A percentile compares a stretch with the other conserved stretches of the same genome.
Conservation (phyloP, 2,797 vertebrate species). For the Enteromius anoplus region DNA sequence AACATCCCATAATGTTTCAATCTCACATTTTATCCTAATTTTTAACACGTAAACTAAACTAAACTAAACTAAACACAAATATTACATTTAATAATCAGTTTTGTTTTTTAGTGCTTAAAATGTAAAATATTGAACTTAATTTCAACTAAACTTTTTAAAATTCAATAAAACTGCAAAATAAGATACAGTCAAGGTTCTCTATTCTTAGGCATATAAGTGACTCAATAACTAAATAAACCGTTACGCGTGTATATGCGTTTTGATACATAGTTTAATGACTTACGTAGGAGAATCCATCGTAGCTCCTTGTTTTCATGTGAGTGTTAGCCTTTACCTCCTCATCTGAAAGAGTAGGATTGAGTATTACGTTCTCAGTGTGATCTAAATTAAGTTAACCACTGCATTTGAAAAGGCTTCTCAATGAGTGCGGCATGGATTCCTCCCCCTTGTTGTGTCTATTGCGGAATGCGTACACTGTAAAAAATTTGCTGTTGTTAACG, state of each 20-base stretch:
- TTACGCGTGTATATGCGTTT: background rate
- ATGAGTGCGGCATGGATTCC: background rate
- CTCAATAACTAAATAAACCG: background rate
- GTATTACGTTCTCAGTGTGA: background rate
- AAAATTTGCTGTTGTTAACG: too few relatives aligned
- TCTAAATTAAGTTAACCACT: conserved; percentile 9
- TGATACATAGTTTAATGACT: background rate
- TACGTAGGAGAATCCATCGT: background rate
- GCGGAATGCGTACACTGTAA: too few relatives aligned
- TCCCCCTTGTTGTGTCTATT: conserved; percentile 39
- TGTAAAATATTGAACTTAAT: background rate
- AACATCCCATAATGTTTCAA: too few relatives aligned
- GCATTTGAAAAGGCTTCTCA: conserved; percentile 41
- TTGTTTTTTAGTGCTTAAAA: background rate
- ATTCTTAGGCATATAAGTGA: background rate
- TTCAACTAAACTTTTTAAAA: background rate
- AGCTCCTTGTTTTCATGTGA: conserved; percentile 9
- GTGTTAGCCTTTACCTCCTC: conserved; percentile 5
- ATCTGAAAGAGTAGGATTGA: conserved; percentile 16
- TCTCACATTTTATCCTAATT: background rate
- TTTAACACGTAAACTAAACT: background rate
- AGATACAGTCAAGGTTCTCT: background rate
- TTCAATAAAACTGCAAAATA: background rate
- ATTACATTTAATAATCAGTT: background rate
- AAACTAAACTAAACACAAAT: background rate